phyloP scores from a whole-genome alignment of 2,888 invertebrate genomes.

The Drosophila subquinaria region DNA sequence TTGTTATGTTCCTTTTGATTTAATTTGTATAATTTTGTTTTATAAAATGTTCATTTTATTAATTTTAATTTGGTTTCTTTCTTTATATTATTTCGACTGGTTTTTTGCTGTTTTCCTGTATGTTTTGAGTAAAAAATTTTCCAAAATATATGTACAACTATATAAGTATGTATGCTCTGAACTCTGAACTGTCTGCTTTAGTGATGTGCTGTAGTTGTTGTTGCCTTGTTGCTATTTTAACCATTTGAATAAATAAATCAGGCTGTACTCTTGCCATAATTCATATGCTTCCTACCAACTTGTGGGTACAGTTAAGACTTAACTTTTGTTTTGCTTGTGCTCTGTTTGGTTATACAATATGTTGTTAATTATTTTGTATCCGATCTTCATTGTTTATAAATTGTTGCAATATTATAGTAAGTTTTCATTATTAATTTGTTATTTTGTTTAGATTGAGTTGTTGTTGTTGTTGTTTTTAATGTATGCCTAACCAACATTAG shows the following conservation, averaged over 20 bases:
- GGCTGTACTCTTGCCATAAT: constrained; percentile 17
- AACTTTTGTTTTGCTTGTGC: constrained; percentile 51
- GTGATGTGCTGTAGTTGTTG: constrained; percentile 61
- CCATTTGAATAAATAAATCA: constrained; percentile 10
- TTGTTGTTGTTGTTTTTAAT: constrained; percentile 50
- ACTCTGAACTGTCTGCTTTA: constrained; percentile 46
- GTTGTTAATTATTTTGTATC: constrained; percentile 59
- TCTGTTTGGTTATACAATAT: constrained; percentile 43
- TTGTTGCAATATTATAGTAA: constrained; percentile 60
- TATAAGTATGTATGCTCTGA: constrained; percentile 60
- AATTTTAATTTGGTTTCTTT: constrained; percentile 33
- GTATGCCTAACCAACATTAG: constrained; percentile 76
- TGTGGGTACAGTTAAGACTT: constrained; percentile 45
- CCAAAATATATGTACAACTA: constrained; percentile 79
- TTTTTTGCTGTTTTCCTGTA: constrained; percentile 44
- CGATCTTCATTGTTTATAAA: constrained; percentile 71
- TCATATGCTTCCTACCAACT: constrained; percentile 20
- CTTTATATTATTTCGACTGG: constrained; percentile 35
- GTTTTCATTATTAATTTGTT: constrained; percentile 50
- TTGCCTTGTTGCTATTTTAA: constrained; percentile 40
- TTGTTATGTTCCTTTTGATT: constrained; percentile 38
- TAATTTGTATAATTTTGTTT: constrained; percentile 62
- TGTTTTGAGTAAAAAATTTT: constrained; percentile 78
- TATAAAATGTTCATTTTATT: constrained; percentile 52
- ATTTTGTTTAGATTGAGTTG: constrained; percentile 58